phyloP scores from a whole-genome alignment of 2,797 vertebrate species.

The Gephyroberyx darwinii region DNA sequence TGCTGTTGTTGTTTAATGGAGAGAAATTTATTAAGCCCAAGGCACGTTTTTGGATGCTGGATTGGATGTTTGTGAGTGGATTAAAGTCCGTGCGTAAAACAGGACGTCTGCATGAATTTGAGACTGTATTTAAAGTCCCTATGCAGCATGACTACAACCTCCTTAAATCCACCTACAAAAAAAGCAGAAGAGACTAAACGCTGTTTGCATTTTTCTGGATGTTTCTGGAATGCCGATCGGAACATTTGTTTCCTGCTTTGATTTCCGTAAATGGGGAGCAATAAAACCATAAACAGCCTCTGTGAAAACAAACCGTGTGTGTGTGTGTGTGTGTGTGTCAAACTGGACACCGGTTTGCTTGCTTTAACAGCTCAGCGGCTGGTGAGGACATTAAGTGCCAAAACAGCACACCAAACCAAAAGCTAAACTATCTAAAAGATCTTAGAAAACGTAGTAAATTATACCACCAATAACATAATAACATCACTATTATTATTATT shows the following conservation, averaged over 20 bases:
- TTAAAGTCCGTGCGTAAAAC: conserved; percentile 30
- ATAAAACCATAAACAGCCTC: conserved; percentile 77
- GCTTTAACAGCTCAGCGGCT: conserved; percentile 49
- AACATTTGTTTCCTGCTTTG: conserved; percentile 81
- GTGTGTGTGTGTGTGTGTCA: conserved; percentile 26
- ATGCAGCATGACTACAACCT: neutral
- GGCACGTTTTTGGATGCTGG: neutral
- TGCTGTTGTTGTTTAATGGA: no score
- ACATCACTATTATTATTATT: neutral
- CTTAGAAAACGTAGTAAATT: neutral
- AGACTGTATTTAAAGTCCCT: neutral
- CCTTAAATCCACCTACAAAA: conserved; percentile 6
- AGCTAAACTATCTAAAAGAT: neutral
- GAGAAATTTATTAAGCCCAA: neutral
- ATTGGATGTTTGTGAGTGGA: neutral
- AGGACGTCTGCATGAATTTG: neutral
- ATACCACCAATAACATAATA: neutral
- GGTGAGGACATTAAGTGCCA: conserved; percentile 37
- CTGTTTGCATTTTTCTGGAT: conserved; percentile 70
- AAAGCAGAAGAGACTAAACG: conserved; percentile 34
- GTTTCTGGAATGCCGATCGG: conserved; percentile 74
- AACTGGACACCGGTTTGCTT: conserved; percentile 55
- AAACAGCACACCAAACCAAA: conserved; percentile 23
- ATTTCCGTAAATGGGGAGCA: conserved; percentile 78
- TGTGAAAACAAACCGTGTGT: conserved; percentile 67